Conservation (phyloP, 1,140 invertebrate genomes). For the silkworm (Bombyx mori) region ASM3026992v2 NC_085115.1:8674501-8675000, state of each 20-base stretch:
- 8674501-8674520: conserved; percentile 86
- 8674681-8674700: conserved; percentile 68
- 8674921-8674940: conserved; percentile 85
- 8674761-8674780: conserved; percentile 76
- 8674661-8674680: conserved; percentile 75
- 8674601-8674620: conserved; percentile 80
- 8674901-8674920: conserved; percentile 87
- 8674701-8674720: conserved; percentile 73
- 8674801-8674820: conserved; percentile 20
- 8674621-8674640: conserved; percentile 88
- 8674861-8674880: conserved; percentile 75
- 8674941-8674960: conserved; percentile 83
- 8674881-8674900: conserved; percentile 84
- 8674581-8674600: conserved; percentile 80
- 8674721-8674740: conserved; percentile 86
- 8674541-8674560: conserved; percentile 86
- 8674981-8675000: conserved; percentile 68
- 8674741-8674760: conserved; percentile 85
- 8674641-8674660: conserved; percentile 85
- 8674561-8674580: conserved; percentile 85
- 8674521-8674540: conserved; percentile 83
- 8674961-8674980: conserved; percentile 52
- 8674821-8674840: conserved; percentile 28
- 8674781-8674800: conserved; percentile 39
- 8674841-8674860: conserved; percentile 45